A percentile compares a stretch with the other conserved stretches of the same genome.
Evolutionary conservation across 2,888 invertebrate genomes (phyloP).

Genomic region (Lepidonotus clava): DNA sequence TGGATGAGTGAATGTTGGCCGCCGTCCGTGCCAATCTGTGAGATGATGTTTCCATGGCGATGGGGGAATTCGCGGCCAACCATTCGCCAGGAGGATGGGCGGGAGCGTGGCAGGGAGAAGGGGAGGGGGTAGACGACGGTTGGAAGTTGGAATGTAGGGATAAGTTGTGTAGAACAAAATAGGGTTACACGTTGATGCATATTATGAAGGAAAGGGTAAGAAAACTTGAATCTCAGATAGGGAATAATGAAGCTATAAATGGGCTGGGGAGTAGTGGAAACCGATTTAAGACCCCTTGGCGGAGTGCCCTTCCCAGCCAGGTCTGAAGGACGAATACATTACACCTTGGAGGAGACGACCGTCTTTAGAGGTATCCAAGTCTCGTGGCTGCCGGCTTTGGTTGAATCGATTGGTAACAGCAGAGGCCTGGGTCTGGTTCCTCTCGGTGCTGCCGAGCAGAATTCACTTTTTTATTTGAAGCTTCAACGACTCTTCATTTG

Average conservation of each 20-base stretch:
- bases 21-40: constrained; percentile 6
- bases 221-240: too few species aligned
- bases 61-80: constrained; percentile 7
- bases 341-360: background rate
- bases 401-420: constrained; percentile 8
- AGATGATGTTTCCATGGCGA: constrained; percentile 14
- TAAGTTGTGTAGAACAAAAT: too few species aligned
- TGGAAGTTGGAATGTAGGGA: too few species aligned
- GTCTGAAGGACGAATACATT: constrained; percentile 38
- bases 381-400: background rate
- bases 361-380: background rate
- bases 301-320: background rate
- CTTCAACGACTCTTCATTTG: constrained; percentile 43
- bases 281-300: background rate
- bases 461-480: constrained; percentile 45
- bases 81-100: background rate
- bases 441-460: constrained; percentile 8
- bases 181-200: too few species aligned
- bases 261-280: background rate
- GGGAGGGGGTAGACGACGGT: too few species aligned
- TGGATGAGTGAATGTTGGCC: constrained; percentile 29
- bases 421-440: background rate
- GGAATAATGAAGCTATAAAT: background rate
- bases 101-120: background rate
- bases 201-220: too few species aligned